These are phyloP conservation scores for Tortrix viridana DNA, from an alignment of 2,888 invertebrate species.

Conservation along the genomic window DNA sequence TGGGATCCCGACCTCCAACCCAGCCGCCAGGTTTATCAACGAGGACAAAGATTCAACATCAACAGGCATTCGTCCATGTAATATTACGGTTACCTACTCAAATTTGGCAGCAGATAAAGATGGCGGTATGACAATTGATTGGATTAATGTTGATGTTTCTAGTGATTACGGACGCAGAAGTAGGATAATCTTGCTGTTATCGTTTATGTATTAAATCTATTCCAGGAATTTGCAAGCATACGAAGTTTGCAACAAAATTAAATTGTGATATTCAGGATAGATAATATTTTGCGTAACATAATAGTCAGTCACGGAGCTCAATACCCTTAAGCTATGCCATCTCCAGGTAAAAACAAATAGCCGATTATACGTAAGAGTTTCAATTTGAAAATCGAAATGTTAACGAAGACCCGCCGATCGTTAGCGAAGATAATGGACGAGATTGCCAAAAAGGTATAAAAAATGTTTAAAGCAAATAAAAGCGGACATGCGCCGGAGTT, in stretches of 20 bases:
- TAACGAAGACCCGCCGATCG: slow-evolving; percentile 77
- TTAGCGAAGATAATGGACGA: slow-evolving; percentile 76
- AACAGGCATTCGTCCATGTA: slow-evolving; percentile 48
- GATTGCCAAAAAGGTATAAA: slow-evolving; percentile 82
- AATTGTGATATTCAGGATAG: neutral
- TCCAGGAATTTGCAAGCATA: no score
- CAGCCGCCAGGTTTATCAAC: slow-evolving; percentile 76
- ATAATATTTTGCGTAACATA: neutral
- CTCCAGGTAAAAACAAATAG: slow-evolving; percentile 46
- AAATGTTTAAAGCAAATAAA: slow-evolving; percentile 81
- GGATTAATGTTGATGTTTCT: no score
- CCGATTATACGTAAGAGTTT: slow-evolving; percentile 64
- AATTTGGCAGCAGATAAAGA: neutral
- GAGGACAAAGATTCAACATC: slow-evolving; percentile 74
- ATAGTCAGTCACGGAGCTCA: neutral
- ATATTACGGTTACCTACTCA: neutral
- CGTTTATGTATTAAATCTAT: no score
- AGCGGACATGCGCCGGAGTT: slow-evolving; percentile 66
- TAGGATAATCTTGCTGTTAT: no score
- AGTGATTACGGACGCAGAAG: no score
- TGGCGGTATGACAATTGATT: neutral
- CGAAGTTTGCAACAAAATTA: no score
- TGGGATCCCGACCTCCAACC: slow-evolving; percentile 72
- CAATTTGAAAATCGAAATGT: slow-evolving; percentile 76
- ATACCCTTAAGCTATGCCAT: neutral